A percentile compares a stretch with the other conserved stretches of the same genome.
Conservation (phyloP, 2,797 vertebrate genomes). For the Tolypeutes matacus region DNA sequence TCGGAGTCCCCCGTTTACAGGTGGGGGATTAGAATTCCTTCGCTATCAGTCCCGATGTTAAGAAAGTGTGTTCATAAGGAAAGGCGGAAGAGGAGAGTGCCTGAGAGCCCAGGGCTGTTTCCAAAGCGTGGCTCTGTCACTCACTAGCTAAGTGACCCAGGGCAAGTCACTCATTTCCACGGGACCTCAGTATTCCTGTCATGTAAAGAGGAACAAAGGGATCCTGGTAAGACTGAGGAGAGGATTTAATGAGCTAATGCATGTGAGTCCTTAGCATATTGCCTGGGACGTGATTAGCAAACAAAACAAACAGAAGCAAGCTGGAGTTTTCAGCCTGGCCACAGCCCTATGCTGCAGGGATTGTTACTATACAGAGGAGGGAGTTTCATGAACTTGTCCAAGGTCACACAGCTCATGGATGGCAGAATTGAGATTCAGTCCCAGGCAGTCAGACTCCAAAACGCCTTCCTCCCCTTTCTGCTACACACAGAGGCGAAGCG, state of each 20-base stretch:
- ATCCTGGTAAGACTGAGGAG: neutral
- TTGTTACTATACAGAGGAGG: neutral
- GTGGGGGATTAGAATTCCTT: neutral
- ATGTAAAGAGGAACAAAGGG: neutral
- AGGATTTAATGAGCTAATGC: neutral
- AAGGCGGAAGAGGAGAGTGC: neutral
- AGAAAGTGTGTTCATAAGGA: accelerated
- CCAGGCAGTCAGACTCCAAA: neutral
- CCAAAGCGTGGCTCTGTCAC: neutral
- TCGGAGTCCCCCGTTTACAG: too few species aligned
- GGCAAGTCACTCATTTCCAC: neutral
- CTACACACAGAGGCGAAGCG: neutral
- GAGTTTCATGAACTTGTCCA: neutral
- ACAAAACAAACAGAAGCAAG: neutral
- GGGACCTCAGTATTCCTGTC: neutral
- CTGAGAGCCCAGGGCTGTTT: neutral
- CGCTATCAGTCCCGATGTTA: neutral
- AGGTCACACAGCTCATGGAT: neutral
- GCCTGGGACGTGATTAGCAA: neutral
- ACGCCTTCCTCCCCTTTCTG: neutral
- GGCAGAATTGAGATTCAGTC: neutral
- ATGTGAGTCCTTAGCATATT: neutral
- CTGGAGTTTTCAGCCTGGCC: neutral
- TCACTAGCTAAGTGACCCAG: neutral
- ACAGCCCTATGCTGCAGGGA: too few species aligned